Conservation (phyloP, 30 jellyfish, hydroid and myxozoan species). For the Aurelia sp. region DNA sequence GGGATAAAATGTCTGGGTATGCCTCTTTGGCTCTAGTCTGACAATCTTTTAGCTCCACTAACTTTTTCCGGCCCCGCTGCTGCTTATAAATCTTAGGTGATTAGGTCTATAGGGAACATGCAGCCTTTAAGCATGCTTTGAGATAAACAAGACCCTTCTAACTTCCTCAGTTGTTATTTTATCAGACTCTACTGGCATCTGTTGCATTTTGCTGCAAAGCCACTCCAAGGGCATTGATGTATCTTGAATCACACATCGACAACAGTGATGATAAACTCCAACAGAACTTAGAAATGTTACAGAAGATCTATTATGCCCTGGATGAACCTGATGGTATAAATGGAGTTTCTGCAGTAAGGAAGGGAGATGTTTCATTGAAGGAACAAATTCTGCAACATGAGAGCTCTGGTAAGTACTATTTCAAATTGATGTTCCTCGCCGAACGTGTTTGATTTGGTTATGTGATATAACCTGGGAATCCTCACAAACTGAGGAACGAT, state of each 20-base stretch:
- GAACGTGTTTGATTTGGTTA: too few relatives aligned
- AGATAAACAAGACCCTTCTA: not conserved
- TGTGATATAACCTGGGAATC: too few relatives aligned
- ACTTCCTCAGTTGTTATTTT: not conserved
- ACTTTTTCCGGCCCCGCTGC: too few relatives aligned
- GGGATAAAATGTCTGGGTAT: too few relatives aligned
- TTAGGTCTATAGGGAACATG: too few relatives aligned
- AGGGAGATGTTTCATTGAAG: conserved; percentile 50
- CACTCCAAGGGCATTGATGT: conserved; percentile 84
- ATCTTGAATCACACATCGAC: conserved; percentile 70
- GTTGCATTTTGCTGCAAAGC: conserved; percentile 72
- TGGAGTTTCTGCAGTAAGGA: conserved; percentile 91
- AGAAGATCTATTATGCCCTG: conserved; percentile 62
- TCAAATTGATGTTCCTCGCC: too few relatives aligned
- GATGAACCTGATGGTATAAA: conserved; percentile 92
- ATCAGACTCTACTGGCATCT: conserved; percentile 35
- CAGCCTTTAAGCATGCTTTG: too few relatives aligned
- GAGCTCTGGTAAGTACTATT: conserved; percentile 66
- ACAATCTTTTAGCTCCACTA: too few relatives aligned
- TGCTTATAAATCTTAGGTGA: too few relatives aligned
- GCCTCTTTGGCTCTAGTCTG: too few relatives aligned
- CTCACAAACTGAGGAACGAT: too few relatives aligned
- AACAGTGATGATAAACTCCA: conserved; percentile 46
- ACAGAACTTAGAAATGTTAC: conserved; percentile 71
- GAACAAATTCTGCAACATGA: conserved; percentile 89